A percentile compares a stretch with the other conserved stretches of the same genome.
phyloP scores from a whole-genome alignment of 2,797 vertebrate genomes.

The Babyrousa celebensis region DNA sequence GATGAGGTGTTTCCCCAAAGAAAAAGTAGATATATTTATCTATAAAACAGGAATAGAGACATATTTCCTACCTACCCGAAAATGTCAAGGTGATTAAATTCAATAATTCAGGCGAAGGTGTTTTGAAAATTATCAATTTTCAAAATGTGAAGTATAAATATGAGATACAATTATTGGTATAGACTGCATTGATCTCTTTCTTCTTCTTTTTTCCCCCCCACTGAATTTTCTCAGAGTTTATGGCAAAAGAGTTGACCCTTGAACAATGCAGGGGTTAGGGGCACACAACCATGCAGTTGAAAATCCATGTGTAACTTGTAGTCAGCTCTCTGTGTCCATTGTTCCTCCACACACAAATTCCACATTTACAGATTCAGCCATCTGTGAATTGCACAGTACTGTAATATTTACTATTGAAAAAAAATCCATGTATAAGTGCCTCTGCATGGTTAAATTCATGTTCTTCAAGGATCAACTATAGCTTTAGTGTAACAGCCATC shows the following conservation, averaged over 20 bases:
- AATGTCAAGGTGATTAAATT: slow-evolving; percentile 11
- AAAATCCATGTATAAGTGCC: neutral
- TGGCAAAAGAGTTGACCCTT: neutral
- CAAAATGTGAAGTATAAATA: neutral
- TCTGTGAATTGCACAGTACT: fast-evolving
- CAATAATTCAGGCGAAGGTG: neutral
- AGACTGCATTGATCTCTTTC: neutral
- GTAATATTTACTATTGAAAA: neutral
- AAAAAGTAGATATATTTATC: neutral
- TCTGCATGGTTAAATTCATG: neutral
- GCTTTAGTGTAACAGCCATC: neutral
- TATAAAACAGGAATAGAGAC: neutral
- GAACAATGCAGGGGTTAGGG: neutral
- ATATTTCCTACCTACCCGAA: neutral
- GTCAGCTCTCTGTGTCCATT: neutral
- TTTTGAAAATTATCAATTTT: slow-evolving; percentile 37
- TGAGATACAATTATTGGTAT: neutral
- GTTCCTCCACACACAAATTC: neutral
- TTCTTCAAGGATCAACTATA: neutral
- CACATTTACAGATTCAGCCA: neutral
- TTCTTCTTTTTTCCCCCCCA: neutral
- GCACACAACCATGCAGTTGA: neutral
- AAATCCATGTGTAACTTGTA: neutral
- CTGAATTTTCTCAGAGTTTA: neutral
- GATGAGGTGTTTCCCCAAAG: neutral